Evolutionary conservation across 2,113 vertebrate genomes (phyloP), one percentile per base, ranked within the genome.

Genomic region (Lates calcarifer): DNA sequence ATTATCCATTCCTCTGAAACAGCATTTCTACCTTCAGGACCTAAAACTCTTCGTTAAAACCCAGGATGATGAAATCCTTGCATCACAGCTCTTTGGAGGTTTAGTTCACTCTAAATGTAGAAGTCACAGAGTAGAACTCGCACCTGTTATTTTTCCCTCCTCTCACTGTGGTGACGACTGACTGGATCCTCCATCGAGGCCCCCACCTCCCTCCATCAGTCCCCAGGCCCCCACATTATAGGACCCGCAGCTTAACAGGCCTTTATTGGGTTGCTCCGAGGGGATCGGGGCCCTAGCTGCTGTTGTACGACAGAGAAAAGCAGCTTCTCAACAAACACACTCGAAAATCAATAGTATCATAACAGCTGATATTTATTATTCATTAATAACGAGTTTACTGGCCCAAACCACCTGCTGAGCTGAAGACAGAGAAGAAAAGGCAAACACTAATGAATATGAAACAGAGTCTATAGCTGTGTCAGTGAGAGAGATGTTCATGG

Each of bases 341-440:
- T 39, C 62, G 81, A 68, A 92, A 94, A 95, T 95, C 94, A 94
- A 95, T 95, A 95, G 90, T 90, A 94, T 95, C 94, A 94, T 94
- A 94, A 93, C 92, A 91, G 87, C 85, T 58, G 75, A 87, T 93
- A 94, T 95, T 94, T 92, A 95, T 95, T 94, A 95, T 95, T 96
- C 89, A 95, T 95, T 93, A 91, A 94, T 94, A 93, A 93, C 82
- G 66, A 68, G 63, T 92, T 95, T 86, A 91, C 84, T 87, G 79
- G 69, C 60, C 62, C 56, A 93, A 94, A 92, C 92, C 94, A 93
- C 92, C 93, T 90, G 88, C 91, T 94, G 90, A 90, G 90, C 66
- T 5, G 5, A 28, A 45, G 28, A 53, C 33, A 64, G 13, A 72
- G 18, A 31, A 51, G 6, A 17, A 57, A 35, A 69, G 24, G 37